phyloP scores from a whole-genome alignment of 2,797 vertebrate genomes.

The Poecile montanus region DNA sequence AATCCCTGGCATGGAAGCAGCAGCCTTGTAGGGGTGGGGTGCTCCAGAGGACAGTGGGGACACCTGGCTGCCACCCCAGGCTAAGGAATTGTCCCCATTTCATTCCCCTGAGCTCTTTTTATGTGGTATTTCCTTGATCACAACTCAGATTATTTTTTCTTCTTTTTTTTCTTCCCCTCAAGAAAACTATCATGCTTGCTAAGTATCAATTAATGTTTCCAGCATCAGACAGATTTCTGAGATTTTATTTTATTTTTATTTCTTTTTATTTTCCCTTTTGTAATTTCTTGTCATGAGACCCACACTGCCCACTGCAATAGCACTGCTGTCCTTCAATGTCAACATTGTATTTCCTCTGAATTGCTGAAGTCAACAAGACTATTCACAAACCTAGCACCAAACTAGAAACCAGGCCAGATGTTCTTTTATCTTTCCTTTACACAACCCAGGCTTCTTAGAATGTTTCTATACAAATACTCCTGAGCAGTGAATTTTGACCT shows the following conservation, averaged over 20 bases:
- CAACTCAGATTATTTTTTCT: neutral
- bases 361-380: neutral
- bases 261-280: neutral
- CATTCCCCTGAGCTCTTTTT: neutral
- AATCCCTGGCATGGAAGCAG: neutral
- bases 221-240: neutral
- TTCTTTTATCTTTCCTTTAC: neutral
- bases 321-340: neutral
- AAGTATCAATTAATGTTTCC: neutral
- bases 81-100: neutral
- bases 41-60: neutral
- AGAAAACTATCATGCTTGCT: neutral
- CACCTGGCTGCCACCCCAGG: neutral
- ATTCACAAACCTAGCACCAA: neutral
- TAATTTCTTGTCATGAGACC: neutral
- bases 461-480: neutral
- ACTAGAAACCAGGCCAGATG: neutral
- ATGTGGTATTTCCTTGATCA: neutral
- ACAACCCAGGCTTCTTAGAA: neutral
- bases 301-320: accelerated
- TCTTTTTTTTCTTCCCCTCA: neutral
- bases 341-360: neutral
- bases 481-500: neutral
- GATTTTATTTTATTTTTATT: neutral
- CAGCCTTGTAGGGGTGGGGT: neutral